These are phyloP conservation scores for Brachionus koreanus DNA, from an alignment of 1,140 invertebrate species.

Conservation along the genomic window DNA sequence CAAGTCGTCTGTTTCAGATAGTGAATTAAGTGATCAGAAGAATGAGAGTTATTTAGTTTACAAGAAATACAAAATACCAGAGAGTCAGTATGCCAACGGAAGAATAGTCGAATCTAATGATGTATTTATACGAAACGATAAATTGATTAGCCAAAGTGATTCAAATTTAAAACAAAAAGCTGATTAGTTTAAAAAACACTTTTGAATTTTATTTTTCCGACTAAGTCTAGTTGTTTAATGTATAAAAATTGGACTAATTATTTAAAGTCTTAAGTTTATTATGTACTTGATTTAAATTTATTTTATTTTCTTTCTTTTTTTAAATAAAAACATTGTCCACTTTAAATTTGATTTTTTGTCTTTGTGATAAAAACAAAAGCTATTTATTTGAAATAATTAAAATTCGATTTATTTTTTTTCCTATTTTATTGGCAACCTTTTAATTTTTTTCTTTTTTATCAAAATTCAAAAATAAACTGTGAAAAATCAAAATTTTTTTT, in stretches of 20 bases:
- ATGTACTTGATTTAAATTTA: neutral
- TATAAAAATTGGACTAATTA: constrained; percentile 2
- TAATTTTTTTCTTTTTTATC: neutral
- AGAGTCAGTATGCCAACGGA: neutral
- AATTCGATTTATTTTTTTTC: no score
- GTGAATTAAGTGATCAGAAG: neutral
- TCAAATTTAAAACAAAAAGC: neutral
- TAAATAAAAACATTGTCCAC: neutral
- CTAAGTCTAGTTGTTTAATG: constrained; percentile 15
- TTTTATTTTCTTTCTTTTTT: neutral
- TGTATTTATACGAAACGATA: neutral
- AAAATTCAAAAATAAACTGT: neutral
- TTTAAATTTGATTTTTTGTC: neutral
- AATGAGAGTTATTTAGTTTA: neutral
- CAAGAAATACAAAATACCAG: constrained; percentile 4
- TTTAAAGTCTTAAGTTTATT: neutral
- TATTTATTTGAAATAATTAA: no score
- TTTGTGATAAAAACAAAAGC: neutral
- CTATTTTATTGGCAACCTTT: neutral
- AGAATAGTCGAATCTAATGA: neutral
- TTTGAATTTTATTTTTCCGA: neutral
- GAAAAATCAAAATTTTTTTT: neutral
- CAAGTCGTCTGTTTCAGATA: neutral
- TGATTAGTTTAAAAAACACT: neutral
- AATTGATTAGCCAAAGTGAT: neutral